These are phyloP conservation scores for Amyelois transitella DNA, from an alignment of 1,140 invertebrate genomes.

Conservation along the genomic window DNA sequence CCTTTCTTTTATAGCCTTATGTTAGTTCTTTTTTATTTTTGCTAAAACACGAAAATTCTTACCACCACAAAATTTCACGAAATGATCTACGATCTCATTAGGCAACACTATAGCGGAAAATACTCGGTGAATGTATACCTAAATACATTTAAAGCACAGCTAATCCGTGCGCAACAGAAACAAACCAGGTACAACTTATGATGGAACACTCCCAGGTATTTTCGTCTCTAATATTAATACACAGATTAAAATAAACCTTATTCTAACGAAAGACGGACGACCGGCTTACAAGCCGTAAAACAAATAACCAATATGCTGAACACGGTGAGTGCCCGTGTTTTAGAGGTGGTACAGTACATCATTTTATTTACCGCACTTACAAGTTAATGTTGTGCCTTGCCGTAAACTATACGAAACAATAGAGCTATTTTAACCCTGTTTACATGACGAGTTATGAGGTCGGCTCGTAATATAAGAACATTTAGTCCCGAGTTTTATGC, in stretches of 20 bases:
- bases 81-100: constrained; percentile 24
- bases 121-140: constrained; percentile 31
- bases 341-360: constrained; percentile 66
- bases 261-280: constrained; percentile 49
- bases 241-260: constrained; percentile 58
- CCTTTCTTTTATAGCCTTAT: too few species aligned
- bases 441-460: constrained; percentile 14
- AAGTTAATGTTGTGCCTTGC: constrained; percentile 54
- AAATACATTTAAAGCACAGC: constrained; percentile 17
- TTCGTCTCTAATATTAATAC: constrained; percentile 59
- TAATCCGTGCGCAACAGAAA: constrained; percentile 56
- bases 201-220: constrained; percentile 67
- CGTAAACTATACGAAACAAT: constrained; percentile 60
- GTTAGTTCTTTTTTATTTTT: not conserved
- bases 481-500: not conserved
- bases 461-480: constrained; percentile 1
- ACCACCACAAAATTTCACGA: too few species aligned
- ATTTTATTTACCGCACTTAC: constrained; percentile 66
- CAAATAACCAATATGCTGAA: constrained; percentile 64
- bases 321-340: constrained; percentile 51
- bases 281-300: constrained; percentile 45
- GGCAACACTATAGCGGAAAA: constrained; percentile 31
- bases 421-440: constrained; percentile 49
- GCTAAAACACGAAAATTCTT: not conserved
- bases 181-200: constrained; percentile 70